These are phyloP conservation scores for Drosophila nikananu DNA, from an alignment of 1,140 invertebrate species.

Conservation along the genomic window DNA sequence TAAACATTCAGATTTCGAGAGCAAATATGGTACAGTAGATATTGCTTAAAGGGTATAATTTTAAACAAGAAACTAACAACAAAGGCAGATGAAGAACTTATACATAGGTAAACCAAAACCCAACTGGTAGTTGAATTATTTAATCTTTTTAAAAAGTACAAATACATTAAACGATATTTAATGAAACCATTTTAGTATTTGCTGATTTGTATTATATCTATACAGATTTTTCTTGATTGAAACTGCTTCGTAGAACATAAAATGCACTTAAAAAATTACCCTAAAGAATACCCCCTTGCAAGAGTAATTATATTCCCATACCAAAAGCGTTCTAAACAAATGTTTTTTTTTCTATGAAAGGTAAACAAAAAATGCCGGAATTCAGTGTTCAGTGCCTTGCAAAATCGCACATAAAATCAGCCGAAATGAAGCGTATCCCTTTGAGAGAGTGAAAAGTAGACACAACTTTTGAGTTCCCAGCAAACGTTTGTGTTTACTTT, in stretches of 20 bases:
- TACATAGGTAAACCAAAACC: neutral
- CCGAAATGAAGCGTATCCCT: constrained; percentile 46
- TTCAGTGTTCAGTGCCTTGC: constrained; percentile 20
- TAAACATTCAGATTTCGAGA: constrained; percentile 17
- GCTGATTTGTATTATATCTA: neutral
- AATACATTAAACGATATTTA: no score
- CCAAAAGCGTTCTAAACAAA: neutral
- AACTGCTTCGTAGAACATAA: neutral
- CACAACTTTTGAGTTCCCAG: constrained; percentile 12
- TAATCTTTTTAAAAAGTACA: no score
- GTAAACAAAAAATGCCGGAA: constrained; percentile 27
- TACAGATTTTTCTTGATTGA: neutral
- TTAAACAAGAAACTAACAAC: neutral
- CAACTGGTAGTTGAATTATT: no score
- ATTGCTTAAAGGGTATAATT: neutral
- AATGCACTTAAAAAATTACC: neutral
- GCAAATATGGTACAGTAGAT: constrained; percentile 15
- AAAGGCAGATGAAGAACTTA: neutral
- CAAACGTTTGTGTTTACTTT: constrained; percentile 51
- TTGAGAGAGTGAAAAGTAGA: constrained; percentile 5
- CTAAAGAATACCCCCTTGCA: neutral
- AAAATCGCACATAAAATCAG: constrained; percentile 40
- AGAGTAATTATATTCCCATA: neutral
- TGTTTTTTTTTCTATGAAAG: constrained; percentile 8
- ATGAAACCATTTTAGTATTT: neutral